Evolutionary conservation across 2,797 vertebrate genomes (phyloP), one percentile per base, ranked within the genome.

Genomic region (Ciconia nigra): DNA sequence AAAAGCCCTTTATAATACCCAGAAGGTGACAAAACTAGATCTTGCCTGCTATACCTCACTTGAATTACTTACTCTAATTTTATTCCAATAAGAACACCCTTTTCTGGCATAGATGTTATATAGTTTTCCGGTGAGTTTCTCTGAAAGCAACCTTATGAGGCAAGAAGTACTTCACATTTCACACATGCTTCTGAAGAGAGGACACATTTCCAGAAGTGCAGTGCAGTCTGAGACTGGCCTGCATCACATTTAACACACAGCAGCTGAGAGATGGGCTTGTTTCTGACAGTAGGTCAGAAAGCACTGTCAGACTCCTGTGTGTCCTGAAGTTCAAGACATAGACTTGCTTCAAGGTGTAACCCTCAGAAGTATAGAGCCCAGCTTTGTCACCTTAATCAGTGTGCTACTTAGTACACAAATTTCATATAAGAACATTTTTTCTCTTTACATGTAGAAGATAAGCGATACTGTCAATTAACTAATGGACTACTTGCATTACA

Each of bases 301-400:
- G 13, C 6, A 37, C 3, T 20, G 14, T 15, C 46, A 85, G 35
- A 51, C 4, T 29, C 35, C 8, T 4, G 1, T 2, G 6, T 22
- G 7, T 18, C 39, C 19, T 39, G 14, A 80, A 85, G 21, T n/a
- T 83, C 39, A 58, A 46, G 31, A 54, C 28, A 42, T 1, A 19
- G 33, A 39, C 5, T 79, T 22, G 12, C 21, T 85, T 66, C 29
- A 54, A 15, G 41, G 13, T 6, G 3, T 5, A 35, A 41, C 20
- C 12, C 31, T 11, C 11, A 55, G 59, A 92, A 74, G 19, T 14
- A 59, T 0, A 20, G 24, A 54, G 10, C 4, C 13, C 42, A 72
- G n/a, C 28, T 77, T 24, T 39, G n/a, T n/a, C 33, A 59, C 20
- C 16, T 47, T 15, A 24, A 79, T 9, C 39, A 31, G 26, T 2